phyloP scores from a whole-genome alignment of 2,888 invertebrate genomes.

The Athalia circularis region DNA sequence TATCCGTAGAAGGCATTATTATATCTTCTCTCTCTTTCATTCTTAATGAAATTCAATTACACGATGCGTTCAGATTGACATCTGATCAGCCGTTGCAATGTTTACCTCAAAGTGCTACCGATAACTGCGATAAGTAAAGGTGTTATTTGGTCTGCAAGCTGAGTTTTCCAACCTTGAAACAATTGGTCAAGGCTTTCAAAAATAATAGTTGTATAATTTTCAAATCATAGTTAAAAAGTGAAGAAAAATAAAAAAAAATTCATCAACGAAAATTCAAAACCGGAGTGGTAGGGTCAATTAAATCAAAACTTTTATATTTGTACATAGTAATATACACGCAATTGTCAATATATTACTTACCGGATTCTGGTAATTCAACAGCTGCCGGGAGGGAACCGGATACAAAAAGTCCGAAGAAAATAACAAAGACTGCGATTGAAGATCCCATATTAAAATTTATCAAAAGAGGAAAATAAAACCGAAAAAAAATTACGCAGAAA shows the following conservation, averaged over 20 bases:
- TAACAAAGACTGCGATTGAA: background rate
- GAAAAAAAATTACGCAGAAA: background rate
- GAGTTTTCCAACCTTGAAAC: conserved; percentile 3
- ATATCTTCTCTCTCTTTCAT: background rate
- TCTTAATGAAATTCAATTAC: background rate
- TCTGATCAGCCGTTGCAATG: background rate
- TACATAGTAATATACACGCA: too few relatives aligned
- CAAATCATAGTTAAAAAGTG: too few relatives aligned
- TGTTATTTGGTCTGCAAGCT: conserved; percentile 1
- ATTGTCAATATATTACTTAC: background rate
- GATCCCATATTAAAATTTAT: conserved; percentile 8
- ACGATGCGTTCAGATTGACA: background rate
- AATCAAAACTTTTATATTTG: too few relatives aligned
- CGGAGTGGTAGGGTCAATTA: too few relatives aligned
- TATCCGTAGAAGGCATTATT: too few relatives aligned
- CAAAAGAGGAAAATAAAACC: conserved; percentile 8
- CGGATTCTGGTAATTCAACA: conserved; percentile 12
- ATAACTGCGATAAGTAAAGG: conserved; percentile 2
- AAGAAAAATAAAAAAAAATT: too few relatives aligned
- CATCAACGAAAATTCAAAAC: too few relatives aligned
- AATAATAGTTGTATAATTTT: background rate
- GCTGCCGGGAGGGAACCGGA: background rate
- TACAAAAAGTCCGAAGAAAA: conserved; percentile 12
- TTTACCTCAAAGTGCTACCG: background rate
- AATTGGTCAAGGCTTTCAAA: background rate